Evolutionary conservation across 2,797 vertebrate genomes (phyloP), one percentile per base, ranked within the genome.

Genomic region (Gymnoscopelus braueri): DNA sequence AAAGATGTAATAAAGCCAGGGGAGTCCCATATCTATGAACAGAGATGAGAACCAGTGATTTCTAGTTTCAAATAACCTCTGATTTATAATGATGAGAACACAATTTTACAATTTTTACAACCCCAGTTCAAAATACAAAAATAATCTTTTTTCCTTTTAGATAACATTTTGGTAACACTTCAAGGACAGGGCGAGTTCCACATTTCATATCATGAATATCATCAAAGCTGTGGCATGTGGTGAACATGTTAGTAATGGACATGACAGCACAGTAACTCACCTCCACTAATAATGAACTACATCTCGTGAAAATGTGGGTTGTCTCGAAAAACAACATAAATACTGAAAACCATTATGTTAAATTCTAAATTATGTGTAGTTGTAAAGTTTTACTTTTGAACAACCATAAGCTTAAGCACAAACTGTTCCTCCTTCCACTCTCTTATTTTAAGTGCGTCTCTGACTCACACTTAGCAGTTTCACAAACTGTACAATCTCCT

Each of bases 151-250:
- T 58, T 75, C 92, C 81, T 92, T 93, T 91, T 87, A 88, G 87
- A 91, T 93, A 92, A 94, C 91, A 93, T 94, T 95, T 94, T 93
- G 90, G 91, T 94, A 93, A 94, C 90, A 94, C 92, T 91, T 93
- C 84, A 91, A 89, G 83, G 90, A 94, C 85, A 90, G 86, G 89
- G 84, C 77, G 78, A 87, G 79, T 87, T 87, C 83, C 70, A 86
- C 71, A 70, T 85, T 75, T 65, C 76, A 66, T 61, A 58, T 84
- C 62, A 53, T 87, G 80, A 87, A 68, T 85, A 74, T 87, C 77
- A 85, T 82, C 59, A 70, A 90, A 83, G 90, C 81, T 89, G 85
- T 64, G 84, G 84, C 69, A 85, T 80, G 85, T 79, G 64, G 84
- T 84, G 82, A 84, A 88, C 84, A 90, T 89, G 88, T 89, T 88